These are phyloP conservation scores for Coreoperca whiteheadi DNA, from an alignment of 2,113 vertebrate species.

Conservation along the genomic window DNA sequence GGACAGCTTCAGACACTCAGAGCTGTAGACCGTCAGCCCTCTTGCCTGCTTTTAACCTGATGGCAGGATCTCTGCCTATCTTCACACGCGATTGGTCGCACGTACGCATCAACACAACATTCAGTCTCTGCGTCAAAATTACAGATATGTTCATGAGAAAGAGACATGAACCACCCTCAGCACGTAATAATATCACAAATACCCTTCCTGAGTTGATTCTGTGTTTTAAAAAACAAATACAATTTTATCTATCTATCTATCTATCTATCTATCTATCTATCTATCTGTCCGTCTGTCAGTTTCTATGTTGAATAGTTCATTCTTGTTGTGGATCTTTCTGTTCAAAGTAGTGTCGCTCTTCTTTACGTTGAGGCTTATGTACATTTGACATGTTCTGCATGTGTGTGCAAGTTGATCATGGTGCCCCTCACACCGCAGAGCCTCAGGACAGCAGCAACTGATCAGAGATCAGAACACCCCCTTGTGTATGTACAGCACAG, in stretches of 20 bases:
- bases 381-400: slow-evolving; percentile 59
- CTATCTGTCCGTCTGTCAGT: neutral
- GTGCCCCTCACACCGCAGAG: slow-evolving; percentile 37
- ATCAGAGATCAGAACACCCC: slow-evolving; percentile 36
- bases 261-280: neutral
- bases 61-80: too few relatives aligned
- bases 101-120: too few relatives aligned
- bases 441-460: slow-evolving; percentile 37
- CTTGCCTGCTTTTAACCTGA: too few relatives aligned
- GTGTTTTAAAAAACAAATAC: neutral
- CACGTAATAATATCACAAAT: neutral
- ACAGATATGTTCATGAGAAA: neutral
- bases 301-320: neutral
- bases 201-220: neutral
- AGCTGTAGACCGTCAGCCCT: too few relatives aligned
- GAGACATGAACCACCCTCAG: neutral
- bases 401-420: slow-evolving; percentile 67
- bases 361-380: slow-evolving; percentile 43
- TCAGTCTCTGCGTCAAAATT: neutral
- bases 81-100: too few relatives aligned
- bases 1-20: too few relatives aligned
- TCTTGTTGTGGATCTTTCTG: slow-evolving; percentile 10
- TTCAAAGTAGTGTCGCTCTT: slow-evolving; percentile 27
- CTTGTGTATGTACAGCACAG: neutral
- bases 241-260: neutral